phyloP scores from a whole-genome alignment of 2,113 vertebrate genomes.

The Caloenas nicobarica region DNA sequence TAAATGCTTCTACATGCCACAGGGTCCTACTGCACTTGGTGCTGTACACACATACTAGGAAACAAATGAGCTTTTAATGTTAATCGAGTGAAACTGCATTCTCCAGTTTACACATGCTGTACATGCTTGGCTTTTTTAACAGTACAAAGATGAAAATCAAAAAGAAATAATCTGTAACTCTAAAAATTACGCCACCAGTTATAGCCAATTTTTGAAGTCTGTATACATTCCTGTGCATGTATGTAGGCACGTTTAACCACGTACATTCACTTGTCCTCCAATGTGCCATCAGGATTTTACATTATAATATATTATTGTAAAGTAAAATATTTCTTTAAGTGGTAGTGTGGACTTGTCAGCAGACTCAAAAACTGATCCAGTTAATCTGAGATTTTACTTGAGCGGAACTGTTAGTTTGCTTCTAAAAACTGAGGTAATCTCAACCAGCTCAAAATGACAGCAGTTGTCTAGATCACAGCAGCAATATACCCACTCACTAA shows the following conservation, averaged over 20 bases:
- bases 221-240: not conserved
- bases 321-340: not conserved
- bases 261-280: not conserved
- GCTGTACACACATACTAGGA: not conserved
- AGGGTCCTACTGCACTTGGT: not conserved
- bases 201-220: not conserved
- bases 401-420: constrained; percentile 2
- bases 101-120: not conserved
- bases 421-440: constrained; percentile 2
- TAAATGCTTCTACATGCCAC: not conserved
- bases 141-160: not conserved
- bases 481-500: constrained; percentile 30
- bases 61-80: constrained; percentile 25
- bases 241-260: not conserved
- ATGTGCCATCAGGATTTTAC: not conserved
- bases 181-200: not conserved
- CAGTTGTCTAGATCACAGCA: constrained; percentile 49
- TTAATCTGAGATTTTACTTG: not conserved
- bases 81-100: constrained; percentile 1
- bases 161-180: not conserved
- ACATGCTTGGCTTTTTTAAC: constrained; percentile 6
- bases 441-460: constrained; percentile 46
- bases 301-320: not conserved
- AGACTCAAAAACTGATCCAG: not conserved
- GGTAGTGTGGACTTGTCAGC: not conserved